Evolutionary conservation across 2,888 invertebrate genomes (phyloP).

Genomic region (Ophion costatus): DNA sequence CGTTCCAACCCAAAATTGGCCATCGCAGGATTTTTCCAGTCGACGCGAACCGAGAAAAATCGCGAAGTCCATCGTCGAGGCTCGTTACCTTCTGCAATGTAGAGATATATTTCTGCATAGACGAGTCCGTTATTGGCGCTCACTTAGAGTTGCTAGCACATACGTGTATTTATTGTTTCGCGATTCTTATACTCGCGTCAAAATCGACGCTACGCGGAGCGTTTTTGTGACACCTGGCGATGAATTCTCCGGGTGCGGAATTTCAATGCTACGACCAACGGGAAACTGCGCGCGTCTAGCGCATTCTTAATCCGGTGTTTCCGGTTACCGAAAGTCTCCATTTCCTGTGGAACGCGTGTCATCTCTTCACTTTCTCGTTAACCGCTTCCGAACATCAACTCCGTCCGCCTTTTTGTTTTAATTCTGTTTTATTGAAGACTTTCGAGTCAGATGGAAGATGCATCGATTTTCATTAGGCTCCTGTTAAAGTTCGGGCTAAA

Average conservation of each 20-base stretch:
- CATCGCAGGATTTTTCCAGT: not conserved
- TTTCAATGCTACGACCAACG: not conserved
- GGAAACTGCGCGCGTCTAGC: not conserved
- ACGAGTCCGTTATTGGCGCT: constrained; percentile 8
- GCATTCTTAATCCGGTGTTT: not conserved
- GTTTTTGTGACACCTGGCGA: no score
- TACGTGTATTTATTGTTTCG: not conserved
- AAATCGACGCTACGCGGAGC: not conserved
- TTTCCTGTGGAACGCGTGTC: not conserved
- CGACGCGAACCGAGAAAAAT: not conserved
- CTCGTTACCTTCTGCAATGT: not conserved
- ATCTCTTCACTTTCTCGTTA: not conserved
- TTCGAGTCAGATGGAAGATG: not conserved
- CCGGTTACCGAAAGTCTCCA: not conserved
- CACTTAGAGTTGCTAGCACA: not conserved
- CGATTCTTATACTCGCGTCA: not conserved
- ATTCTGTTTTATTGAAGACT: constrained; percentile 19
- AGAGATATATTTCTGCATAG: not conserved
- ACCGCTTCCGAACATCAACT: constrained; percentile 8
- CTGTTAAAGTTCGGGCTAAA: not conserved
- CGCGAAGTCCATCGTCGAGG: not conserved
- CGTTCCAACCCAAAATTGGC: not conserved
- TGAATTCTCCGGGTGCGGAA: not conserved
- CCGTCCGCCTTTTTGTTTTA: constrained; percentile 32
- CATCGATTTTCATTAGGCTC: not conserved